Evolutionary conservation across 2,888 invertebrate species (phyloP).

Genomic region (Trisateles emortualis): DNA sequence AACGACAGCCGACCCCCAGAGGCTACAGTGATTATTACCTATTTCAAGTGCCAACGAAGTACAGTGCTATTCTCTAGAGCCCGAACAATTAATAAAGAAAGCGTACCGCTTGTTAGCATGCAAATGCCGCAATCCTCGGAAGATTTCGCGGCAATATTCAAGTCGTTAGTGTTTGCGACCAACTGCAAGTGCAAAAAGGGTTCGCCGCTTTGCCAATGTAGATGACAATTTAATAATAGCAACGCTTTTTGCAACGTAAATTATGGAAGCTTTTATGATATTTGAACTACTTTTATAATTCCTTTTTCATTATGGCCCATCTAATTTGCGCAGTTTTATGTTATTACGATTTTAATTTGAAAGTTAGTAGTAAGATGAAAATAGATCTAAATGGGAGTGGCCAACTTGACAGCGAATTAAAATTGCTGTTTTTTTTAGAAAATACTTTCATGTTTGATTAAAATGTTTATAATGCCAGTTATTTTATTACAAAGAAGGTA

Average conservation of each 20-base stretch:
- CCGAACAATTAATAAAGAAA: conserved; percentile 70
- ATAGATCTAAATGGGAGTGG: too few species aligned
- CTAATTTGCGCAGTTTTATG: conserved; percentile 29
- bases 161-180: conserved; percentile 73
- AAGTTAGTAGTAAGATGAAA: neutral
- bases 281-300: conserved; percentile 40
- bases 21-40: neutral
- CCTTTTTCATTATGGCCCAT: conserved; percentile 24
- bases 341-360: conserved; percentile 23
- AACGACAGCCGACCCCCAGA: too few species aligned
- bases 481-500: too few species aligned
- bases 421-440: neutral
- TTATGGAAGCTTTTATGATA: conserved; percentile 45
- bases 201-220: conserved; percentile 45
- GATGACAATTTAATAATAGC: conserved; percentile 60
- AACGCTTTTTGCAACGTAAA: conserved; percentile 44
- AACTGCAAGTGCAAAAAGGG: conserved; percentile 66
- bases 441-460: too few species aligned
- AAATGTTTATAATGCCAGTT: too few species aligned
- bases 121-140: conserved; percentile 69
- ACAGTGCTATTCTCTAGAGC: conserved; percentile 11
- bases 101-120: conserved; percentile 68
- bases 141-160: conserved; percentile 72
- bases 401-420: neutral
- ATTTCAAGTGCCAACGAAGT: conserved; percentile 17